Evolutionary conservation across 2,797 vertebrate genomes (phyloP), one percentile per base, ranked within the genome.

Genomic region (Cichlasoma orientale): DNA sequence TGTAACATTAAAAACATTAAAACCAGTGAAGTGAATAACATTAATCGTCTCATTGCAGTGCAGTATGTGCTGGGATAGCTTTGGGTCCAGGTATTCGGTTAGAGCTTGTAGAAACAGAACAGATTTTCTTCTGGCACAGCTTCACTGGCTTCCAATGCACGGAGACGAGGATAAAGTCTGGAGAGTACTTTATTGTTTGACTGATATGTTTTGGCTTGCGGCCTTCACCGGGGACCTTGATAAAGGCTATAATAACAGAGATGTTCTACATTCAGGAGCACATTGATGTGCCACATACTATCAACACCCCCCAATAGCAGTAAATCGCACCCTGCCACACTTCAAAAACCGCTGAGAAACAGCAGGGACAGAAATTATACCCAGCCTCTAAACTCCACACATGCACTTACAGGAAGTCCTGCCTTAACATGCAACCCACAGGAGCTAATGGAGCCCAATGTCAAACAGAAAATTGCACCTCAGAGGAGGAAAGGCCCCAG

Each of bases 401-500:
- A 50, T 19, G 47, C 18, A 50, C 16, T 18, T 16, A 19, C 6
- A 50, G 47, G 47, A 7, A 19, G 18, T 50, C 18, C 47, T 8
- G 6, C 18, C 47, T 50, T 19, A 19, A 18, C 18, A 8, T 50
- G 16, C 44, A 68, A 50, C 27, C 10, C 25, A 19, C 18, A 50
- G 63, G 41, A 50, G 0, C 0, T 19, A 29, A 50, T 50, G 41
- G 25, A 68, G 50, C 16, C 41, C 25, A 23, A 12, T 16, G 23
- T 0, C 61, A 50, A n/a, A 68, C 25, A 29, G 25, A 41, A 68
- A 25, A 68, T n/a, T 19, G 19, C 41, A 50, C 25, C 41, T 68
- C 25, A 50, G 41, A 29, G 25, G 25, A 14, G 41, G 10, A n/a
- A 50, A 50, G 0, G 1, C 41, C 10, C 10, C 61, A 50, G 25